These are phyloP conservation scores for Cepphus grylle DNA, from an alignment of 2,113 vertebrate genomes.

Conservation along the genomic window DNA sequence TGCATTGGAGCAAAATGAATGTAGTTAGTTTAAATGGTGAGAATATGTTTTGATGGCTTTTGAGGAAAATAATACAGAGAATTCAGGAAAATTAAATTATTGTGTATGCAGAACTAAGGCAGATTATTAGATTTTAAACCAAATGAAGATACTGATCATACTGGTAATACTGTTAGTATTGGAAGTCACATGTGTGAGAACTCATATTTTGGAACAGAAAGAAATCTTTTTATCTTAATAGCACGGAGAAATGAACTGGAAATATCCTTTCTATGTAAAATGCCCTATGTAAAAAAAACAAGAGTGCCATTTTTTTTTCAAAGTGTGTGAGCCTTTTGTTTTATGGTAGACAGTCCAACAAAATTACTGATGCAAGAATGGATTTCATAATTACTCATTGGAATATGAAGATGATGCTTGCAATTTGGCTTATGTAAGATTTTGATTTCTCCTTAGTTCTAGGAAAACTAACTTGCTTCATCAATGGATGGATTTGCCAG, in stretches of 20 bases:
- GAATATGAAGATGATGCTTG: background rate
- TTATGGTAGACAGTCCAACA: background rate
- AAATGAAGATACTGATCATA: background rate
- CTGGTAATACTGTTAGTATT: background rate
- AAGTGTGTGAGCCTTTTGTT: background rate
- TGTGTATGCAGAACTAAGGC: background rate
- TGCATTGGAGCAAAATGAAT: background rate
- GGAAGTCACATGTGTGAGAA: background rate
- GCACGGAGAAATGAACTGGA: background rate
- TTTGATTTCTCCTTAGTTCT: background rate
- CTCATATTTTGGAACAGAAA: background rate
- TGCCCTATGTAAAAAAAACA: background rate
- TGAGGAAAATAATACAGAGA: background rate
- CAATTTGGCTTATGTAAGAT: background rate
- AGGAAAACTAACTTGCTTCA: background rate
- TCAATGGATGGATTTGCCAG: background rate
- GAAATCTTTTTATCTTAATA: background rate
- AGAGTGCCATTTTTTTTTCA: background rate
- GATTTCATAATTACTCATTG: background rate
- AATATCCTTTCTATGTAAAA: background rate
- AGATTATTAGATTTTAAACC: background rate
- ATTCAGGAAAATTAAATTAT: background rate
- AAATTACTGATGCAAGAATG: background rate
- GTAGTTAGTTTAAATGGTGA: background rate
- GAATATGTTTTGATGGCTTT: background rate